A percentile compares a stretch with the other conserved stretches of the same genome.
These are phyloP conservation scores for Lasioglossum vierecki DNA, from an alignment of 2,888 invertebrate species.

Conservation along the genomic window DNA sequence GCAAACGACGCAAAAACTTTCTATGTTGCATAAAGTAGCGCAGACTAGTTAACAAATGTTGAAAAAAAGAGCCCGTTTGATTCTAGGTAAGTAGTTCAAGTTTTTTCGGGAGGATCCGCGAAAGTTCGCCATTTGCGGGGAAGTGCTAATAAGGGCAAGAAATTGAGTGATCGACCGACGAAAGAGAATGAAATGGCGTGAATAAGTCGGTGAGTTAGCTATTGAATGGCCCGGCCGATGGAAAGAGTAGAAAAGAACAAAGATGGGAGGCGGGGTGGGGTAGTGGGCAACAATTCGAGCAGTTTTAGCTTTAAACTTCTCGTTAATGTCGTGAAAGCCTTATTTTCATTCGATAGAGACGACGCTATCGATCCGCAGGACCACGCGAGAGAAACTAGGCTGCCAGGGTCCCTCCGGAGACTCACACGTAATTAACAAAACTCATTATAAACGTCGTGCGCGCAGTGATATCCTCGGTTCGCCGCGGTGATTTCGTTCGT, in stretches of 20 bases:
- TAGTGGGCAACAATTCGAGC: not conserved
- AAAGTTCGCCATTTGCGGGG: not conserved
- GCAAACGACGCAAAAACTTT: too few relatives aligned
- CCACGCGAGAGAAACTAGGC: slow-evolving; percentile 42
- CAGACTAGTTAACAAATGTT: not conserved
- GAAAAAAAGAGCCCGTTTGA: not conserved
- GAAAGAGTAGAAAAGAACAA: not conserved
- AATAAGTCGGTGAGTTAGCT: slow-evolving; percentile 12
- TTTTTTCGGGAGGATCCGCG: not conserved
- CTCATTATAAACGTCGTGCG: slow-evolving; percentile 74
- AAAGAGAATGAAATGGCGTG: slow-evolving; percentile 14
- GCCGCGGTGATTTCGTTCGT: slow-evolving; percentile 37
- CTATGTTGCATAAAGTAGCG: not conserved
- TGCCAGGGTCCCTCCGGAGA: slow-evolving; percentile 51
- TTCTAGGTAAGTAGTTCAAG: not conserved
- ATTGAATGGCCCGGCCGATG: not conserved
- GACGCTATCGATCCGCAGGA: slow-evolving; percentile 59
- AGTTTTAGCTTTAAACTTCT: slow-evolving; percentile 49
- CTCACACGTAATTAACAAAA: slow-evolving; percentile 76
- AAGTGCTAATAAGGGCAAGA: slow-evolving; percentile 7
- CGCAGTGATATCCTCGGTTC: slow-evolving; percentile 27
- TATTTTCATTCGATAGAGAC: slow-evolving; percentile 55
- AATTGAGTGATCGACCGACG: slow-evolving; percentile 11
- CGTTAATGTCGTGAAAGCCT: slow-evolving; percentile 45
- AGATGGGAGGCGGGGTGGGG: not conserved